phyloP scores from a whole-genome alignment of 2,113 vertebrate species.

The Cinclus cinclus region DNA sequence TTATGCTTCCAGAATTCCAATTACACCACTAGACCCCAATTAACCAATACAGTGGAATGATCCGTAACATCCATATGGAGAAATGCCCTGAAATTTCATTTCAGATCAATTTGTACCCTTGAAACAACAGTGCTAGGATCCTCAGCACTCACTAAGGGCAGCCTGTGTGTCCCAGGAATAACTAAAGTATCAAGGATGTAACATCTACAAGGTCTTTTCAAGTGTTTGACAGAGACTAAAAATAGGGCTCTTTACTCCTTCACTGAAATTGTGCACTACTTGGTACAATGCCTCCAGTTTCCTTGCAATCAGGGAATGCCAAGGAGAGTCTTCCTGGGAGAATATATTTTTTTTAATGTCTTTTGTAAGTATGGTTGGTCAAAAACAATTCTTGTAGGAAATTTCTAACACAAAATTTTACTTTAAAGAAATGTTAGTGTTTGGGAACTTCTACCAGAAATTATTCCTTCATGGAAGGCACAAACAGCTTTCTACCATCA shows the following conservation, averaged over 20 bases:
- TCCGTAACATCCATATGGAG: neutral
- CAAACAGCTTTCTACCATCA: neutral
- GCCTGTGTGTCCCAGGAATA: neutral
- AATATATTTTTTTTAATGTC: neutral
- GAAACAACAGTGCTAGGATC: neutral
- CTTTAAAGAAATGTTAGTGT: neutral
- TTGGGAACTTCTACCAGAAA: neutral
- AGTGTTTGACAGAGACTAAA: neutral
- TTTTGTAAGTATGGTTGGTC: neutral
- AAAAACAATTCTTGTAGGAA: neutral
- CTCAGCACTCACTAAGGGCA: neutral
- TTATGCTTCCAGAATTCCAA: constrained; percentile 20
- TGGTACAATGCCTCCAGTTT: neutral
- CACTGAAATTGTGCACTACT: neutral
- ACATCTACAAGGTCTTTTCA: neutral
- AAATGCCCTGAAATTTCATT: neutral
- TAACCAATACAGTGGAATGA: neutral
- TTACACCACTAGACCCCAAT: neutral
- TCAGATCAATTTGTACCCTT: neutral
- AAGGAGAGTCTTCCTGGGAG: neutral
- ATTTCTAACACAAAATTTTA: neutral
- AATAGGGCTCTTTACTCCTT: neutral
- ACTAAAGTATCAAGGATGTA: neutral
- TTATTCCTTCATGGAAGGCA: neutral
- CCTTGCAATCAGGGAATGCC: neutral